Base-by-base conservation (phyloP, 2,797 vertebrate species). In the Sebastes oblongus region DNA sequence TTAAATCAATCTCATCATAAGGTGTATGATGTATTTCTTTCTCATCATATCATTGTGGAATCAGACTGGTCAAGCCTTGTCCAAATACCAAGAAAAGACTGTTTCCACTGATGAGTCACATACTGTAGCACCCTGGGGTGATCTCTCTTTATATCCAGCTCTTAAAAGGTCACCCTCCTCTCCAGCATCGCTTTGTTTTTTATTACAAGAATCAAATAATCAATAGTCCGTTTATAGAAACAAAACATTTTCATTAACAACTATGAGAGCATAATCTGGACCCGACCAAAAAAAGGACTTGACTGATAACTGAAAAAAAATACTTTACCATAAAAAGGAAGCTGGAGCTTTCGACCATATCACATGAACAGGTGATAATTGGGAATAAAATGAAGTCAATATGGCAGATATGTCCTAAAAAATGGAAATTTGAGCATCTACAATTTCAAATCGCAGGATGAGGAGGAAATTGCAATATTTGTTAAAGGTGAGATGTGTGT, bases 111-210 rank as follows among this genome's bases (percentile, higher is more conserved):
- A 36, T 78, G 79, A 82, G 75, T 83, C 82, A 75, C 25, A 24
- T 24, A 27, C 80, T 73, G 34, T 6, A 61, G 50, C 83, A 29
- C 59, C 73, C 76, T 65, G 76, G 52, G 67, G 81, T 68, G 75
- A 69, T 59, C 61, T 72, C 72, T 69, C 61, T 84, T 69, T 34
- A 77, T 60, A 77, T 60, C 16, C 39, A 16, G 18, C 58, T 59
- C 34, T 60, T 29, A 80, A 87, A 92, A 92, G 82, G 86, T 89
- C 82, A 85, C 14, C 76, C 66, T 50, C 32, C 59, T 83, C 66
- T 81, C 27, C 46, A 30, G 59, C 64, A 32, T 3, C 8, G 59
- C 22, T 73, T 46, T n/a, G 30, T 12, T 52, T 65, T 65, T 46
- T 66, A 59, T 77, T 59, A 32, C 39, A 66, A 50, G 20, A 74